Evolutionary conservation across 2,797 vertebrate genomes (phyloP), one percentile per base, ranked within the genome.

Genomic region (Vireo griseus): DNA sequence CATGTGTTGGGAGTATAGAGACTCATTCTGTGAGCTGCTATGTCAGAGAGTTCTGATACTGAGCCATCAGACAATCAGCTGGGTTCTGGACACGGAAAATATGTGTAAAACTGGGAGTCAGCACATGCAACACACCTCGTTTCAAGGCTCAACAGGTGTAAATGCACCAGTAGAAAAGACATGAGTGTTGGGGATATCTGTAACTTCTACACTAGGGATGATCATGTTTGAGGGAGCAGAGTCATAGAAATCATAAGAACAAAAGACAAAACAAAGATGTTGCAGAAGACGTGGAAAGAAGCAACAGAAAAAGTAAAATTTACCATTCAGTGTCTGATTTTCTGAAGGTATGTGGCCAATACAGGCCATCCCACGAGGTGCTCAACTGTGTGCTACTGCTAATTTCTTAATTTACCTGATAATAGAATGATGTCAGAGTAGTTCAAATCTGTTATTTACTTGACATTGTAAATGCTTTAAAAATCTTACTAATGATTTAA

Each of bases 41-140:
- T 29, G 31, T 25, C 35, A 31, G 26, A 45, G 54, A 22, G 7
- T 73, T 58, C n/a, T 84, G 35, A 48, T 50, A 14, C 10, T 80
- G 35, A 65, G 31, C 39, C 29, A 11, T n/a, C 11, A 5, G 29
- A 26, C 61, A 19, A 8, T 80, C 40, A 68, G 3, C 42, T 66
- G 51, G 51, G 42, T 44, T 71, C 31, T 37, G 13, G 47, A 10
- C 19, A 4, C 39, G 35, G 50, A 58, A 47, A 81, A 88, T 44
- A 4, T 0, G 0, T 11, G 8, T 39, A 33, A 76, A 62, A 37
- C 28, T 55, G 31, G n/a, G 33, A 47, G 11, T 47, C 25, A 40
- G 10, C 7, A 3, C 3, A 3, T 14, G 18, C 14, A n/a, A 10
- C 22, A 10, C 33, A 37, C 2, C 11, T 54, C 5, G 2, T 79